Evolutionary conservation across 2,888 invertebrate species (phyloP).

Genomic region (Leucophora obtusa): DNA sequence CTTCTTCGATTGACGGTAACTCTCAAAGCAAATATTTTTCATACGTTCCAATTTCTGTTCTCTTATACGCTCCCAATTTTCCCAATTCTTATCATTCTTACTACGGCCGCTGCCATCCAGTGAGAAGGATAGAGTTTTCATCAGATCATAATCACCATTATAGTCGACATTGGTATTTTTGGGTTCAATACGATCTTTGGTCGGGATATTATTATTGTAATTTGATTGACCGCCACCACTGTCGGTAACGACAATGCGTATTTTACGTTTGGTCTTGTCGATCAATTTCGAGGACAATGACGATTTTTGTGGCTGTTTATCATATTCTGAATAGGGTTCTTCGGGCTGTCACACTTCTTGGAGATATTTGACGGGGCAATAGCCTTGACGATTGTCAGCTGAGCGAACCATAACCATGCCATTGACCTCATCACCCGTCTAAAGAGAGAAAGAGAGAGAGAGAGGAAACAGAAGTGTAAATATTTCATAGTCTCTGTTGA

Average conservation of each 20-base stretch:
- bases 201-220: slow-evolving; percentile 68
- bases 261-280: slow-evolving; percentile 78
- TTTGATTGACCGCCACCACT: slow-evolving; percentile 70
- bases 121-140: slow-evolving; percentile 67
- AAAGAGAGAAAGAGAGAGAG: neutral
- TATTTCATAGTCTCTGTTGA: neutral
- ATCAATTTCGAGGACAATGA: slow-evolving; percentile 73
- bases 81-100: slow-evolving; percentile 78
- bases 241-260: slow-evolving; percentile 77
- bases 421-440: slow-evolving; percentile 92
- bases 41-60: slow-evolving; percentile 78
- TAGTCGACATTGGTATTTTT: slow-evolving; percentile 71
- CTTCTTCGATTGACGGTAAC: slow-evolving; percentile 77
- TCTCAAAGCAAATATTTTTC: slow-evolving; percentile 78
- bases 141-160: slow-evolving; percentile 62
- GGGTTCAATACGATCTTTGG: slow-evolving; percentile 63
- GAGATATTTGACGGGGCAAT: slow-evolving; percentile 95
- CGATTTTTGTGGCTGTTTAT: slow-evolving; percentile 74
- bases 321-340: slow-evolving; percentile 76
- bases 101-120: slow-evolving; percentile 69
- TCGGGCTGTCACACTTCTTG: slow-evolving; percentile 94
- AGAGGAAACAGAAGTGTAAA: slow-evolving; percentile 1
- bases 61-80: slow-evolving; percentile 78
- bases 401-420: slow-evolving; percentile 96
- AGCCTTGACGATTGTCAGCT: slow-evolving; percentile 94